A percentile compares a stretch with the other conserved stretches of the same genome.
Evolutionary conservation across 2,797 vertebrate species (phyloP).

Genomic region (Chelmon rostratus): DNA sequence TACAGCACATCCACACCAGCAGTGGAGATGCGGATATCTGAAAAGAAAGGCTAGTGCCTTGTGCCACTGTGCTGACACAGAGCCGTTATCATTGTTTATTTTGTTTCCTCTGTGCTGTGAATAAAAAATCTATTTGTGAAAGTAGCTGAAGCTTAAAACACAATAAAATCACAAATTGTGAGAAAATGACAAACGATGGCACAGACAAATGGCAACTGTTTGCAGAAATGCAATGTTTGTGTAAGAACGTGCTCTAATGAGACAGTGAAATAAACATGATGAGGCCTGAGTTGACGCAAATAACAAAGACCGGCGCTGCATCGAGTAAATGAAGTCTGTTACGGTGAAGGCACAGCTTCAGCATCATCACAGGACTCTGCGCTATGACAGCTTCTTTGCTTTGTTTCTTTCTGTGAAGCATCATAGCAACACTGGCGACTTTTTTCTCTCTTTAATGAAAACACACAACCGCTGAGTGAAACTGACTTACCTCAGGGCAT

Average conservation of each 20-base stretch:
- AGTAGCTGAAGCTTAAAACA: slow-evolving; percentile 25
- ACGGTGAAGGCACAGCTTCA: not conserved
- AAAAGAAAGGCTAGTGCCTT: not conserved
- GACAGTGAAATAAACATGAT: slow-evolving; percentile 31
- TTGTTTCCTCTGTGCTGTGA: slow-evolving; percentile 4
- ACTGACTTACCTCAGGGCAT: slow-evolving; percentile 27
- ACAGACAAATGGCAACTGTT: slow-evolving; percentile 7
- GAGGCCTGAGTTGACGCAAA: slow-evolving; percentile 20
- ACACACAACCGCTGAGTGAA: slow-evolving; percentile 38
- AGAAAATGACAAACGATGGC: slow-evolving; percentile 20
- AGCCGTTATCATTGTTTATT: not conserved
- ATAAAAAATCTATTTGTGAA: slow-evolving; percentile 22
- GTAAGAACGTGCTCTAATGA: slow-evolving; percentile 42
- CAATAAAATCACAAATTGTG: not conserved
- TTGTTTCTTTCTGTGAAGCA: not conserved
- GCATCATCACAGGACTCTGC: not conserved
- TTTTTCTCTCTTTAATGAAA: slow-evolving; percentile 14
- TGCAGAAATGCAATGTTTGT: slow-evolving; percentile 1
- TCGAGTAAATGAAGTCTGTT: slow-evolving; percentile 29
- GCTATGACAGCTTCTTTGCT: slow-evolving; percentile 37
- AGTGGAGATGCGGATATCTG: not conserved
- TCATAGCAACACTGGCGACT: slow-evolving; percentile 13
- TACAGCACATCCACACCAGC: not conserved
- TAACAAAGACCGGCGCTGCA: slow-evolving; percentile 9
- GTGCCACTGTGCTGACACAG: not conserved